phyloP scores from a whole-genome alignment of 1,140 invertebrate genomes.

The Panagrolaimus sp. region DNA sequence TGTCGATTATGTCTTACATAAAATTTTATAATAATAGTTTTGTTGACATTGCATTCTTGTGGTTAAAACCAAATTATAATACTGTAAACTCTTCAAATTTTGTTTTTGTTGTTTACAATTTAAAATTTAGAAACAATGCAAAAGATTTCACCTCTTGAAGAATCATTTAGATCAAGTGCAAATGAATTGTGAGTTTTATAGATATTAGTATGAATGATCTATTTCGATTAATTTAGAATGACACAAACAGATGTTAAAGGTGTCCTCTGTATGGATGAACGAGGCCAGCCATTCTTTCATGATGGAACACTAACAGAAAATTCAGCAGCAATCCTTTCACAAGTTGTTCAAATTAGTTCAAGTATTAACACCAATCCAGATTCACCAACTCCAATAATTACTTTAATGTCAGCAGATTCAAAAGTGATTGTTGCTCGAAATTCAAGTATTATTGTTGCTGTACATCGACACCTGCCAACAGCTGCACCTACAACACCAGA shows the following conservation, averaged over 20 bases:
- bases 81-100: background rate
- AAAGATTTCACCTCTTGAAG: background rate
- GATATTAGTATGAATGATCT: background rate
- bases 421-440: background rate
- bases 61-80: background rate
- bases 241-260: background rate
- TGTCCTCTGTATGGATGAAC: slow-evolving; percentile 1
- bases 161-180: background rate
- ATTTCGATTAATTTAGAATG: background rate
- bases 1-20: background rate
- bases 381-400: background rate
- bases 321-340: background rate
- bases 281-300: background rate
- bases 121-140: background rate
- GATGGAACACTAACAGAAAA: background rate
- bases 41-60: background rate
- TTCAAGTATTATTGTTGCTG: background rate
- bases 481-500: background rate
- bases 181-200: background rate
- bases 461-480: background rate
- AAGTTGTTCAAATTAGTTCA: background rate
- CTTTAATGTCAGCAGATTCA: background rate
- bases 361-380: background rate
- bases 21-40: background rate
- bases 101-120: background rate